Evolutionary conservation across 2,888 invertebrate species (phyloP).

Genomic region (Dyspetes luteomarginatus): DNA sequence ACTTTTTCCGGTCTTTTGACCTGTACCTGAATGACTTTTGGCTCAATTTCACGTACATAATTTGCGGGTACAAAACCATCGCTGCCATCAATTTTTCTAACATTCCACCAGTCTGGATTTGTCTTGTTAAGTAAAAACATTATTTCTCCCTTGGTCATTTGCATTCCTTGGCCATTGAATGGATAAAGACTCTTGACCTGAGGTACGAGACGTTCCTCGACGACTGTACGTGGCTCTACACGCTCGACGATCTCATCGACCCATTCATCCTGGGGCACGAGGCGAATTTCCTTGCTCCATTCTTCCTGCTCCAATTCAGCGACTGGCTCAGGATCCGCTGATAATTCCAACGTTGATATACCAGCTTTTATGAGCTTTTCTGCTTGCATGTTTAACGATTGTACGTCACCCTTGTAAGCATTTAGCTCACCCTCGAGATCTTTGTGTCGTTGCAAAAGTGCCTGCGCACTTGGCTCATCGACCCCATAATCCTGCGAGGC

Average conservation of each 20-base stretch:
- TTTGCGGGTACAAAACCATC: slow-evolving; percentile 99
- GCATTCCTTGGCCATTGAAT: slow-evolving; percentile 96
- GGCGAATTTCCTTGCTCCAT: slow-evolving; percentile 88
- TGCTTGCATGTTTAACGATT: slow-evolving; percentile 91
- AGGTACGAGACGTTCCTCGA: slow-evolving; percentile 93
- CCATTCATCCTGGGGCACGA: slow-evolving; percentile 96
- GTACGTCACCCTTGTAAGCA: slow-evolving; percentile 94
- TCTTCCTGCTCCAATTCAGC: slow-evolving; percentile 83
- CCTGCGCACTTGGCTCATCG: slow-evolving; percentile 96
- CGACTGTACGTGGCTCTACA: slow-evolving; percentile 92
- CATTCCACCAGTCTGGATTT: slow-evolving; percentile 99
- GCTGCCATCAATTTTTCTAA: slow-evolving; percentile 94
- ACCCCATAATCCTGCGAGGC: slow-evolving; percentile 95
- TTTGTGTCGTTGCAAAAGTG: slow-evolving; percentile 93
- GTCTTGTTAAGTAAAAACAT: slow-evolving; percentile 97
- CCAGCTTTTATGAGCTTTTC: slow-evolving; percentile 90
- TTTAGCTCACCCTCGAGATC: slow-evolving; percentile 94
- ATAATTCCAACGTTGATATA: slow-evolving; percentile 88
- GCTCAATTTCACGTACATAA: slow-evolving; percentile 96
- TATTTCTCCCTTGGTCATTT: slow-evolving; percentile 95
- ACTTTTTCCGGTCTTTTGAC: slow-evolving; percentile 94
- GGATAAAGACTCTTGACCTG: slow-evolving; percentile 95
- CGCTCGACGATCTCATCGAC: slow-evolving; percentile 95
- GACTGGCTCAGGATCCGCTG: slow-evolving; percentile 78
- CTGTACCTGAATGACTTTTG: slow-evolving; percentile 91